phyloP scores from a whole-genome alignment of 1,140 invertebrate species.

The Drosophila lowei region DNA sequence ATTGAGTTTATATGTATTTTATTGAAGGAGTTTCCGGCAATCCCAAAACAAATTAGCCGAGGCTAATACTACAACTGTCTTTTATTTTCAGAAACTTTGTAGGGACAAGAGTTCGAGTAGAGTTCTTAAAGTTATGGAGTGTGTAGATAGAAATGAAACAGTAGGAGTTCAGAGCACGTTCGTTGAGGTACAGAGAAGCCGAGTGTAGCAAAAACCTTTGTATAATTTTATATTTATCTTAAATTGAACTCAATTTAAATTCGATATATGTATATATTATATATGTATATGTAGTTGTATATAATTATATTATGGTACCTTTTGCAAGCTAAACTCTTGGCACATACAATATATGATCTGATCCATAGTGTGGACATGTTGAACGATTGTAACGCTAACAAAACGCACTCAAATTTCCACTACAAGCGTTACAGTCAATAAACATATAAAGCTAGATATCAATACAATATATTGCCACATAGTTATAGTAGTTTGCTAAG shows the following conservation, averaged over 20 bases:
- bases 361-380: slow-evolving; percentile 61
- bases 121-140: not conserved
- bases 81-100: too few species aligned
- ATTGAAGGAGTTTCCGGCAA: too few species aligned
- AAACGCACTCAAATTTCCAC: slow-evolving; percentile 52
- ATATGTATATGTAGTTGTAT: slow-evolving; percentile 5
- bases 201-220: slow-evolving; percentile 48
- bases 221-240: slow-evolving; percentile 1
- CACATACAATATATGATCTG: not conserved
- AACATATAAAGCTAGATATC: slow-evolving; percentile 65
- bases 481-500: slow-evolving; percentile 33
- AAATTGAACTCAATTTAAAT: slow-evolving; percentile 7
- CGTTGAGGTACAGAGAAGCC: slow-evolving; percentile 46
- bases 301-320: not conserved
- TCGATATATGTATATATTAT: slow-evolving; percentile 9
- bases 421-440: slow-evolving; percentile 53
- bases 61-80: too few species aligned
- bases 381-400: slow-evolving; percentile 56
- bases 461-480: slow-evolving; percentile 37
- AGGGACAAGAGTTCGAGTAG: too few species aligned
- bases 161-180: not conserved
- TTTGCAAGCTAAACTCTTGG: not conserved
- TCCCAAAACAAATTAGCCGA: too few species aligned
- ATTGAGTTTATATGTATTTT: too few species aligned
- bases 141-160: slow-evolving; percentile 1